Evolutionary conservation across 2,797 vertebrate species (phyloP).

Genomic region (Paguma larvata): DNA sequence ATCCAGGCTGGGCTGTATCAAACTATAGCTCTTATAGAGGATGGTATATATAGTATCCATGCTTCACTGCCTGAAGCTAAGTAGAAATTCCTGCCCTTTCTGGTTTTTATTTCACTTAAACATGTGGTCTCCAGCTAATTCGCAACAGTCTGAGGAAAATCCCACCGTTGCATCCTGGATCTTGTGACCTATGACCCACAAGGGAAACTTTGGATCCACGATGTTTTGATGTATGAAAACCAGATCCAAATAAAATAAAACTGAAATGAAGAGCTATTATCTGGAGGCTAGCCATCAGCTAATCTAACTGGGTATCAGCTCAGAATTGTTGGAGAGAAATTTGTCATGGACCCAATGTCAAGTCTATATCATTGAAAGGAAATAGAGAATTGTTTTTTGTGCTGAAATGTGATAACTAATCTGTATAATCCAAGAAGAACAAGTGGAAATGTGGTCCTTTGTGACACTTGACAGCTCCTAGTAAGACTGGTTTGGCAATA

Average conservation of each 20-base stretch:
- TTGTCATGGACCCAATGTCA: slow-evolving; percentile 64
- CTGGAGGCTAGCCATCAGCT: slow-evolving; percentile 55
- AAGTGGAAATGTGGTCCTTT: background rate
- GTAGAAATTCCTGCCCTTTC: slow-evolving; percentile 72
- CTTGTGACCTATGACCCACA: slow-evolving; percentile 71
- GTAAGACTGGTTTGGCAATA: background rate
- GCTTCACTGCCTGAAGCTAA: slow-evolving; percentile 56
- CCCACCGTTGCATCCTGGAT: slow-evolving; percentile 70
- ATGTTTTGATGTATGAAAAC: slow-evolving; percentile 77
- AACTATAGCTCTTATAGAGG: background rate
- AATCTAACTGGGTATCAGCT: slow-evolving; percentile 62
- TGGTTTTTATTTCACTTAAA: slow-evolving; percentile 78
- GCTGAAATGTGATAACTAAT: slow-evolving; percentile 54
- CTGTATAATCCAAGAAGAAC: slow-evolving; percentile 25
- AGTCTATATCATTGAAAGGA: slow-evolving; percentile 57
- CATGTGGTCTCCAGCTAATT: slow-evolving; percentile 74
- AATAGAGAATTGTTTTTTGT: background rate
- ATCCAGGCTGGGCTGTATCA: background rate
- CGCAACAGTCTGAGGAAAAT: slow-evolving; percentile 78
- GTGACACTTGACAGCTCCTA: background rate
- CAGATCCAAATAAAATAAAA: slow-evolving; percentile 79
- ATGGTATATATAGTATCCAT: background rate
- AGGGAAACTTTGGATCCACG: slow-evolving; percentile 75
- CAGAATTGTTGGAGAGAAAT: slow-evolving; percentile 27
- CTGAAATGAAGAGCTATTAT: slow-evolving; percentile 62